Evolutionary conservation across 2,888 invertebrate species (phyloP).

Genomic region (Apoderus coryli): DNA sequence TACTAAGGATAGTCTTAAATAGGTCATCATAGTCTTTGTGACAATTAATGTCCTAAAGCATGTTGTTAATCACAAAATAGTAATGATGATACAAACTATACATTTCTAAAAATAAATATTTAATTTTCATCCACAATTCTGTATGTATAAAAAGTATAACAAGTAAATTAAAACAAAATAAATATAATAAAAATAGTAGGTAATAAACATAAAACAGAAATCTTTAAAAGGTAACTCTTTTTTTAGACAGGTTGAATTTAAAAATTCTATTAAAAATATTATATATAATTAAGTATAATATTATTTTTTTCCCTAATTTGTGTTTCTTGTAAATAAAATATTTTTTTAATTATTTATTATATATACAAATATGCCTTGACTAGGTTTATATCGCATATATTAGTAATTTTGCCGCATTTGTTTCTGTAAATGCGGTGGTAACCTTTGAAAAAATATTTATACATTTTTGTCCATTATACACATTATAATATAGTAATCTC

Average conservation of each 20-base stretch:
- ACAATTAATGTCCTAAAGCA: no score
- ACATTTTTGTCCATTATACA: no score
- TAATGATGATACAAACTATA: no score
- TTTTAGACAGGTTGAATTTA: constrained; percentile 18
- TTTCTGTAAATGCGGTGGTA: constrained; percentile 33
- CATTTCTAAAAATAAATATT: no score
- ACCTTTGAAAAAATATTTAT: constrained; percentile 27
- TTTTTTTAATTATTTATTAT: constrained; percentile 20
- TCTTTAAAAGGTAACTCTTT: constrained; percentile 14
- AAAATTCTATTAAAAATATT: constrained; percentile 27
- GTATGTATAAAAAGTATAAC: no score
- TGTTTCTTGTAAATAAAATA: constrained; percentile 27
- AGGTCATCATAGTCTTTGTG: no score
- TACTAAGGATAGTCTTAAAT: no score
- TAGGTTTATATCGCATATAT: constrained; percentile 30
- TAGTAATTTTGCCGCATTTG: constrained; percentile 21
- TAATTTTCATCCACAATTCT: no score
- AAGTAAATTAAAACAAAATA: constrained; percentile 10
- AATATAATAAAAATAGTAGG: constrained; percentile 11
- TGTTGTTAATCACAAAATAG: no score
- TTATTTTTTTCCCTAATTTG: no score
- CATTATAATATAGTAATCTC: no score
- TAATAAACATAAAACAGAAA: constrained; percentile 12
- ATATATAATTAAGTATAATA: no score
- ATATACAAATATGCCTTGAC: constrained; percentile 30